Percentiles rank a stretch among this genome's conserved stretches.
Conservation (phyloP, 2,113 vertebrate genomes). For the Onychostruthus taczanowskii region DNA sequence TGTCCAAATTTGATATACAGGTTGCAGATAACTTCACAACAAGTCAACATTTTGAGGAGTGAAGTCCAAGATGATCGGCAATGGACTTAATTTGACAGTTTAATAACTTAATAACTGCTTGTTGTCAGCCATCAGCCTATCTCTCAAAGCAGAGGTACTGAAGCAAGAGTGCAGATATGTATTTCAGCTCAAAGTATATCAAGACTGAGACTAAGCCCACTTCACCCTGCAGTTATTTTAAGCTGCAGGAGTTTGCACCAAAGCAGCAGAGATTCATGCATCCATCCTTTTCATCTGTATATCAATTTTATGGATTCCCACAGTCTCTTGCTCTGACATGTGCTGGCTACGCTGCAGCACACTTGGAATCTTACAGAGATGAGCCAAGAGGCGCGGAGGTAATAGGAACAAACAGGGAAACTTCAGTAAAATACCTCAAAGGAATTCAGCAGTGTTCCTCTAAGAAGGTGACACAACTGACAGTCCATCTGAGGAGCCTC, state of each 20-base stretch:
- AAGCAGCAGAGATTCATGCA: not conserved
- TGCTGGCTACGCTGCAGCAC: not conserved
- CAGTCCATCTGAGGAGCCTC: not conserved
- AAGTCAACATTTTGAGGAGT: not conserved
- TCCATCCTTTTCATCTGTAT: not conserved
- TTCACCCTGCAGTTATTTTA: not conserved
- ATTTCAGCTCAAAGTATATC: not conserved
- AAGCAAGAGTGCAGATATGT: accelerated
- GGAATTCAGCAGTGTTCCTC: not conserved
- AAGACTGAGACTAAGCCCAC: not conserved
- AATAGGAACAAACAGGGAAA: not conserved
- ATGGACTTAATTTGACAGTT: not conserved
- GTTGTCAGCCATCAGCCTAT: not conserved
- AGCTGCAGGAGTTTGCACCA: not conserved
- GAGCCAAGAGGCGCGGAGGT: not conserved
- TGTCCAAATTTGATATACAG: not conserved
- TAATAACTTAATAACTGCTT: not conserved
- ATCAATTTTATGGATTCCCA: too few relatives aligned
- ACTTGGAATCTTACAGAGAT: accelerated
- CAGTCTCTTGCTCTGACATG: not conserved
- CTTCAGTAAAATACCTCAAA: not conserved
- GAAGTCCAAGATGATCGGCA: not conserved
- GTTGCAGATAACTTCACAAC: not conserved
- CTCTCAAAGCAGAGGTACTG: not conserved
- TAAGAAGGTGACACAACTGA: not conserved